Evolutionary conservation across 1,140 invertebrate genomes (phyloP), one percentile per base, ranked within the genome.

Genomic region (Ephestia elutella): DNA sequence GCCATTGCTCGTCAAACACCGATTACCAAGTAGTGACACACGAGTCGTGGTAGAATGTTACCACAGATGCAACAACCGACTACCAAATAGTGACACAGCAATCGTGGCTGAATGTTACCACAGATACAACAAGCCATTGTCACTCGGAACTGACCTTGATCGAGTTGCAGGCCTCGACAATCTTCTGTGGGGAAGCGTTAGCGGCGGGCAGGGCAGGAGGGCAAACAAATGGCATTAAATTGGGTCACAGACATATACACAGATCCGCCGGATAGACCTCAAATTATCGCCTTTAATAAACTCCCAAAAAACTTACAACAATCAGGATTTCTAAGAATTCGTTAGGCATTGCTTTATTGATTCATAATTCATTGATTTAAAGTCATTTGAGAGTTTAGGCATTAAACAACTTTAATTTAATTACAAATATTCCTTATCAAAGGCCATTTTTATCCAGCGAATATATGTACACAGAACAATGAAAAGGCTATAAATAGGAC

Each of bases 121-220:
- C 13, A 38, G 17, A 15, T 49, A 38, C 59, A 56, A 30, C 59
- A 56, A 49, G 48, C 59, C 44, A 13, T 30, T 13, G 60, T 57
- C 58, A 63, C 76, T 70, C 72, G 63, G 62, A 66, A 89, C 94
- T 93, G 94, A 96, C 95, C 94, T 96, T 95, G 82, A 96, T 92
- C 82, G 94, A 94, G 91, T 95, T 94, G 93, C 94, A 95, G 91
- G 95, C 94, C 92, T 95, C 94, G 91, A 94, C 92, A 92, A 96
- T 94, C 94, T 95, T 95, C 94, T 95, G 93, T 91, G 90, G 84
- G 65, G 73, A 80, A 87, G 80, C 83, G 75, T 80, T 78, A 82
- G 73, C 68, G 73, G 58, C 65, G 75, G 30, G 74, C 73, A 71
- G 65, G 70, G 62, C 74, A 67, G 72, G 38, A n/a, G 80, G 78